phyloP scores from a whole-genome alignment of 2,888 invertebrate genomes.

The Limnephilus marmoratus region DNA sequence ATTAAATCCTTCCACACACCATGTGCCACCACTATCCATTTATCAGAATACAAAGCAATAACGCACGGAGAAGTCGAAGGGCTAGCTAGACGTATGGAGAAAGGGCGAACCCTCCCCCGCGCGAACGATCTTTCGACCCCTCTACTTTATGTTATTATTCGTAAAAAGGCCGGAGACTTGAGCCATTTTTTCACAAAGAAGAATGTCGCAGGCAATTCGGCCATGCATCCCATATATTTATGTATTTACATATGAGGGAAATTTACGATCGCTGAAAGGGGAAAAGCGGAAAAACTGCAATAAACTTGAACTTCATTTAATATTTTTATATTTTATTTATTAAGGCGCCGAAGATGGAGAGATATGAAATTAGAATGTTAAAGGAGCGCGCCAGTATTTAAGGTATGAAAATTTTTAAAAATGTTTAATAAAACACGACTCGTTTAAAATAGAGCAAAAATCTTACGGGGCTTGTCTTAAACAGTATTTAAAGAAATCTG shows the following conservation, averaged over 20 bases:
- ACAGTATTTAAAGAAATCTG: too few relatives aligned
- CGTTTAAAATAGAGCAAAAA: too few relatives aligned
- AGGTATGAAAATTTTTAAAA: too few relatives aligned
- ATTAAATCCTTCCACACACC: neutral
- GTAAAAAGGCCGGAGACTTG: slow-evolving; percentile 60
- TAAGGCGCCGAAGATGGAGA: too few relatives aligned
- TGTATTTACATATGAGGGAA: slow-evolving; percentile 59
- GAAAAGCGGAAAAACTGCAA: slow-evolving; percentile 37
- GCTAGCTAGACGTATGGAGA: slow-evolving; percentile 37
- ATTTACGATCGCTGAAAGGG: slow-evolving; percentile 49
- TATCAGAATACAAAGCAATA: slow-evolving; percentile 8
- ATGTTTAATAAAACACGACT: too few relatives aligned
- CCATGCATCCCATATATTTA: slow-evolving; percentile 61
- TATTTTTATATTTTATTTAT: neutral
- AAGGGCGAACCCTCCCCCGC: slow-evolving; percentile 61
- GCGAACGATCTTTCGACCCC: slow-evolving; percentile 56
- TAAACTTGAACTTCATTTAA: neutral
- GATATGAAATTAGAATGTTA: too few relatives aligned
- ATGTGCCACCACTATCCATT: neutral
- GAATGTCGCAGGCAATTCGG: slow-evolving; percentile 51
- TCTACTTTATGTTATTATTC: slow-evolving; percentile 64
- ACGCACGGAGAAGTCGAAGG: neutral
- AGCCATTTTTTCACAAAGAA: slow-evolving; percentile 55
- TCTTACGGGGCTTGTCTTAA: too few relatives aligned
- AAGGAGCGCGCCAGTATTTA: too few relatives aligned